Percentiles rank a stretch among this genome's conserved stretches.
Conservation (phyloP, 2,888 invertebrate species). For the Caenorhabditis afra region DNA sequence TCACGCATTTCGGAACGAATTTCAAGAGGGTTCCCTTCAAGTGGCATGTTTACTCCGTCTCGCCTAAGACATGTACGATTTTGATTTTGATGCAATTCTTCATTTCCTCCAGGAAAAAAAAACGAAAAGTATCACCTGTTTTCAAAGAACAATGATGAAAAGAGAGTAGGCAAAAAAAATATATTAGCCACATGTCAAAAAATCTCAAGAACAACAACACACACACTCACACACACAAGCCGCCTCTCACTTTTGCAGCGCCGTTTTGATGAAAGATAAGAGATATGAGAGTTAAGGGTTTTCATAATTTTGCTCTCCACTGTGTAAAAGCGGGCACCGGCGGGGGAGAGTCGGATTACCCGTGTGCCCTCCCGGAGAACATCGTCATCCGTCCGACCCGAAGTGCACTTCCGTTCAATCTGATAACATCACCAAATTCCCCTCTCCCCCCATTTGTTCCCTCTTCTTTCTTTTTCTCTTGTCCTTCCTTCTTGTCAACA, state of each 20-base stretch:
- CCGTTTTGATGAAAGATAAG: constrained; percentile 30
- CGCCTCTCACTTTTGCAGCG: too few species aligned
- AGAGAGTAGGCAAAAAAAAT: constrained; percentile 9
- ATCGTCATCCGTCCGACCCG: constrained; percentile 19
- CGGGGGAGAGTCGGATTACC: constrained; percentile 26
- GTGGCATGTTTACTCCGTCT: constrained; percentile 15
- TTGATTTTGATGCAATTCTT: neutral
- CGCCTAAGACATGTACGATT: neutral
- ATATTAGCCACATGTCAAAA: constrained; percentile 54
- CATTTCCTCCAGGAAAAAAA: neutral
- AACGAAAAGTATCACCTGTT: constrained; percentile 8
- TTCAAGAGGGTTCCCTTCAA: constrained; percentile 23
- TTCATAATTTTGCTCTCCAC: constrained; percentile 49
- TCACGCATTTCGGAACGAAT: constrained; percentile 28
- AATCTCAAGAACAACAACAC: constrained; percentile 35
- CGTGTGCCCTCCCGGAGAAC: constrained; percentile 30
- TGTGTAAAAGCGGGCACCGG: constrained; percentile 32
- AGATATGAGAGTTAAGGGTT: constrained; percentile 25
- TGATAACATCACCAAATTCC: constrained; percentile 34
- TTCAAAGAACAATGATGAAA: constrained; percentile 8
- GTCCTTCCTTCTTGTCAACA: constrained; percentile 14
- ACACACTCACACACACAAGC: constrained; percentile 8
- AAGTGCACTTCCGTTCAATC: constrained; percentile 1
- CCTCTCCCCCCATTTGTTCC: constrained; percentile 11
- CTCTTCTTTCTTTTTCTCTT: neutral